These are phyloP conservation scores for Parazoanthus atlanticus DNA, from an alignment of 92 coral and sea anemone genomes.

Conservation along the genomic window DNA sequence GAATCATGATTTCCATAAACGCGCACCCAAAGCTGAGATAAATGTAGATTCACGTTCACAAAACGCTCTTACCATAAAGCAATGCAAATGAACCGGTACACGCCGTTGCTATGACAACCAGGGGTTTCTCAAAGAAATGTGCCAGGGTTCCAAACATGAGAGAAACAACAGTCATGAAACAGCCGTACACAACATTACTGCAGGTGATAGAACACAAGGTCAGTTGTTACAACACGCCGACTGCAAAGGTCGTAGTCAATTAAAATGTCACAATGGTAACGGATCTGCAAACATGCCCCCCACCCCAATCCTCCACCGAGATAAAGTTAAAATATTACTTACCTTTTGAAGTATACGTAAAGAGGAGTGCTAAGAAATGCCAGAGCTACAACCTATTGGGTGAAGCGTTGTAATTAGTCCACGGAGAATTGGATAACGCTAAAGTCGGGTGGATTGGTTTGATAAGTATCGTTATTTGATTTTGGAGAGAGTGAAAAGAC, in stretches of 20 bases:
- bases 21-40: neutral
- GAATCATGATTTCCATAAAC: too few relatives aligned
- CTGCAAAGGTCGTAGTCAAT: too few relatives aligned
- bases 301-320: neutral
- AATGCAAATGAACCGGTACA: slow-evolving; percentile 87
- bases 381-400: slow-evolving; percentile 76
- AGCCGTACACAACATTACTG: slow-evolving; percentile 83
- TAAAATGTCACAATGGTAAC: too few relatives aligned
- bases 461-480: neutral
- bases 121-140: slow-evolving; percentile 89
- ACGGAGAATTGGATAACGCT: neutral
- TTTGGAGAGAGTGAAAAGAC: neutral
- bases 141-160: slow-evolving; percentile 87
- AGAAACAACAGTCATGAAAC: slow-evolving; percentile 82
- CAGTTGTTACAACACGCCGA: neutral
- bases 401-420: neutral
- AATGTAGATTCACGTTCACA: neutral
- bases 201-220: neutral
- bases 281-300: neutral
- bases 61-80: slow-evolving; percentile 77
- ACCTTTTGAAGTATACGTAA: slow-evolving; percentile 86
- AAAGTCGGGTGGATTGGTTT: too few relatives aligned
- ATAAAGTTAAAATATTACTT: neutral
- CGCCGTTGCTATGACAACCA: slow-evolving; percentile 80
- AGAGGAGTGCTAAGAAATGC: slow-evolving; percentile 86